Evolutionary conservation across 2,113 vertebrate species (phyloP).

Genomic region (Trematomus loennbergii): DNA sequence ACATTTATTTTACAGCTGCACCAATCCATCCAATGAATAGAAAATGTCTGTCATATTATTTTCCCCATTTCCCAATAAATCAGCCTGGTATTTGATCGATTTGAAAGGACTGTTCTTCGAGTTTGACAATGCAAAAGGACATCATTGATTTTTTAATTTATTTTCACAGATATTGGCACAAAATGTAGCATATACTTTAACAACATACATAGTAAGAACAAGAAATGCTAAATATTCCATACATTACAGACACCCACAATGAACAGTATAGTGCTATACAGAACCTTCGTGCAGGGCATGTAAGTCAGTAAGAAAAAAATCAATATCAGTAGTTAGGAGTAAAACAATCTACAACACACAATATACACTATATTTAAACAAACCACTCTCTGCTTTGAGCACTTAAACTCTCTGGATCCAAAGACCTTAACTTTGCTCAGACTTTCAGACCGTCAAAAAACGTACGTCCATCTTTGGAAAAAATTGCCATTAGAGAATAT

Average conservation of each 20-base stretch:
- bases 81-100: background rate
- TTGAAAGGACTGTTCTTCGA: background rate
- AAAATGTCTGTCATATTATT: background rate
- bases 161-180: background rate
- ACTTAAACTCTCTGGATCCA: background rate
- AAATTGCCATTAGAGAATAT: background rate
- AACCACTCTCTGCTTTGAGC: background rate
- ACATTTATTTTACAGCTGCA: background rate
- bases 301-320: background rate
- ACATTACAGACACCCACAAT: background rate
- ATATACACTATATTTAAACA: background rate
- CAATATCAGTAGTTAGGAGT: background rate
- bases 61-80: background rate
- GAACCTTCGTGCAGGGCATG: background rate
- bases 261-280: background rate
- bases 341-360: no score
- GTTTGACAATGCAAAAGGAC: background rate
- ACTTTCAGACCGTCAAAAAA: background rate
- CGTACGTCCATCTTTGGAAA: background rate
- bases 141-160: background rate
- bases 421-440: background rate
- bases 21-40: background rate
- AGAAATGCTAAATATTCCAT: background rate
- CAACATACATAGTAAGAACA: background rate
- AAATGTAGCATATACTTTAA: background rate